A percentile compares a stretch with the other conserved stretches of the same genome.
Conservation (phyloP, 2,797 vertebrate species). For the Triplophysa bombifrons region DNA sequence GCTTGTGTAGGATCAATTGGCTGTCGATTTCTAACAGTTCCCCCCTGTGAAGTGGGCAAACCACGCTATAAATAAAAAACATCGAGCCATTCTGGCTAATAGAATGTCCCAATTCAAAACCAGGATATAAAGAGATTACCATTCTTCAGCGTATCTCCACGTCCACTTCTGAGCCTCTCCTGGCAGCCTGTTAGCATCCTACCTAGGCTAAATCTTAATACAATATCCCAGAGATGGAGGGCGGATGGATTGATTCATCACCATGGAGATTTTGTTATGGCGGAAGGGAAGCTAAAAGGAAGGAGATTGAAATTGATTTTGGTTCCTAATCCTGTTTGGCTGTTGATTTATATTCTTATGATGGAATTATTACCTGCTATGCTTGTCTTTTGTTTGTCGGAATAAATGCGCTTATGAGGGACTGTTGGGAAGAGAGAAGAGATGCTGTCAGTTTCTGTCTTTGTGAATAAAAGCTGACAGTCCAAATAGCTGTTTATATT, state of each 20-base stretch:
- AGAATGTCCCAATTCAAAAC: slow-evolving; percentile 7
- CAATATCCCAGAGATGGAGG: slow-evolving; percentile 30
- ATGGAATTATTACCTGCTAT: slow-evolving; percentile 34
- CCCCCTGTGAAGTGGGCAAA: slow-evolving; percentile 30
- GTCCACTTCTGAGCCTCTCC: not conserved
- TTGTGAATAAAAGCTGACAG: slow-evolving; percentile 48
- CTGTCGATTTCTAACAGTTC: slow-evolving; percentile 25
- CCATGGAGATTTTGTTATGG: slow-evolving; percentile 42
- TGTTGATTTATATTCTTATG: slow-evolving; percentile 41
- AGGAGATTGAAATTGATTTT: slow-evolving; percentile 52
- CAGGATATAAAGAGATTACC: slow-evolving; percentile 12
- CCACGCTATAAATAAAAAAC: slow-evolving; percentile 3
- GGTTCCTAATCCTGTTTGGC: slow-evolving; percentile 25
- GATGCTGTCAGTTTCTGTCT: slow-evolving; percentile 32
- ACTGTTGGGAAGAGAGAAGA: slow-evolving; percentile 18
- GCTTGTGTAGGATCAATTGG: slow-evolving; percentile 31
- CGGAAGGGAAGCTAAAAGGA: slow-evolving; percentile 34
- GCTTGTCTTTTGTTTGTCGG: slow-evolving; percentile 38
- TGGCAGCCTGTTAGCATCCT: slow-evolving; percentile 23
- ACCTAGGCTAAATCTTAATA: slow-evolving; percentile 34
- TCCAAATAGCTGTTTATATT: slow-evolving; percentile 53
- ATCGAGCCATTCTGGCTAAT: slow-evolving; percentile 27
- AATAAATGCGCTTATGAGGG: slow-evolving; percentile 33
- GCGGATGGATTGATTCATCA: slow-evolving; percentile 18
- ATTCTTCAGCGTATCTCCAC: slow-evolving; percentile 7